Percentiles rank a stretch among this genome's conserved stretches.
These are phyloP conservation scores for Zaprionus africanus DNA, from an alignment of 1,140 invertebrate species.

Conservation along the genomic window DNA sequence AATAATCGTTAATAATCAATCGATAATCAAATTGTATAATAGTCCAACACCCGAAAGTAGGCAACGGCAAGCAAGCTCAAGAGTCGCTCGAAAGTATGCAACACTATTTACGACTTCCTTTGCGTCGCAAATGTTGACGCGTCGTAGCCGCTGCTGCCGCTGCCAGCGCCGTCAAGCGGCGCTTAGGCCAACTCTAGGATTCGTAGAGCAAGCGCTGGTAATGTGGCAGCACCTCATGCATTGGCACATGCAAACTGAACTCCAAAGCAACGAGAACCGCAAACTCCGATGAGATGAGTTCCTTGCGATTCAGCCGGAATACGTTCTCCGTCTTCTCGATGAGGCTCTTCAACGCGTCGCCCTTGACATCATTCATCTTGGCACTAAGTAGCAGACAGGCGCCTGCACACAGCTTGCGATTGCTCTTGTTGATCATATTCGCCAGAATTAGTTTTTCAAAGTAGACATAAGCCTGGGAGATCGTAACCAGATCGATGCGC, in stretches of 20 bases:
- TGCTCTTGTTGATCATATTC: slow-evolving; percentile 97
- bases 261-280: slow-evolving; percentile 97
- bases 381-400: slow-evolving; percentile 96
- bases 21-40: slow-evolving; percentile 8
- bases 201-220: slow-evolving; percentile 96
- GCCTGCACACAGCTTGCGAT: slow-evolving; percentile 97
- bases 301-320: slow-evolving; percentile 95
- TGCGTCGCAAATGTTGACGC: slow-evolving; percentile 63
- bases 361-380: slow-evolving; percentile 98
- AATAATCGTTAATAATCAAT: neutral
- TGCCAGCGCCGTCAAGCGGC: slow-evolving; percentile 75
- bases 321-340: slow-evolving; percentile 96
- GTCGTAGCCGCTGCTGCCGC: slow-evolving; percentile 58
- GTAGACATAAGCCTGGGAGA: slow-evolving; percentile 98
- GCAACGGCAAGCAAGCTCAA: slow-evolving; percentile 45
- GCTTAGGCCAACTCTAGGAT: slow-evolving; percentile 86
- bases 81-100: slow-evolving; percentile 42
- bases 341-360: slow-evolving; percentile 92
- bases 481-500: slow-evolving; percentile 93
- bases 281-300: slow-evolving; percentile 96
- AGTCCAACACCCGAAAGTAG: slow-evolving; percentile 65
- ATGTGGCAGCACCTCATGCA: slow-evolving; percentile 96
- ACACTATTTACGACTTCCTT: slow-evolving; percentile 65
- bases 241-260: slow-evolving; percentile 96
- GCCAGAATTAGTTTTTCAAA: slow-evolving; percentile 98